Conservation (phyloP, 2,888 invertebrate genomes). For the Psylliodes chrysocephalus region DNA sequence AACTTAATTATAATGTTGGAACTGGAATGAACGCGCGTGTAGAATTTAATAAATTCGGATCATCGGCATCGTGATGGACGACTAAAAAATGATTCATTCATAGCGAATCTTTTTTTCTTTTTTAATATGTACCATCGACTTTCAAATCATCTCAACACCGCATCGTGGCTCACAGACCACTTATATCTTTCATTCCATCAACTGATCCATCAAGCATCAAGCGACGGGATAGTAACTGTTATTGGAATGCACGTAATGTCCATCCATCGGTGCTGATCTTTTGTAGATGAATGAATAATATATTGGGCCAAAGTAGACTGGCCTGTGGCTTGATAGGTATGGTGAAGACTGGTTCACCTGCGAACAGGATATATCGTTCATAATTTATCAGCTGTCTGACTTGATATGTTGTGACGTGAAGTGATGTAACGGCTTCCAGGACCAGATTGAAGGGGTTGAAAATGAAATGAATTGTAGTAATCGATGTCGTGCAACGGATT, state of each 20-base stretch:
- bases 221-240: constrained; percentile 11
- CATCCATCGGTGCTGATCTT: constrained; percentile 12
- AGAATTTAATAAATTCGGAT: neutral
- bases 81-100: neutral
- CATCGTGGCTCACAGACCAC: neutral
- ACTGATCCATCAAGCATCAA: neutral
- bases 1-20: neutral
- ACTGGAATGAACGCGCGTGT: neutral
- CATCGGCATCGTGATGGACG: neutral
- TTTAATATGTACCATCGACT: neutral
- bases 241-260: constrained; percentile 12
- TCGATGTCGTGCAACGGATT: too few relatives aligned
- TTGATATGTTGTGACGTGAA: constrained; percentile 41
- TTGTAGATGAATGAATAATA: constrained; percentile 25
- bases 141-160: neutral
- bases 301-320: constrained; percentile 16
- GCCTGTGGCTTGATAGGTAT: constrained; percentile 28
- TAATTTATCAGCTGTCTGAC: constrained; percentile 36
- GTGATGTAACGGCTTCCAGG: constrained; percentile 4
- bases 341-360: constrained; percentile 35
- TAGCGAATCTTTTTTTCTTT: neutral
- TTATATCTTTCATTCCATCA: constrained; percentile 8
- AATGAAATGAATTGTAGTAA: too few relatives aligned
- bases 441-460: constrained; percentile 13
- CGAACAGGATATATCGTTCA: constrained; percentile 34